Evolutionary conservation across 2,888 invertebrate species (phyloP).

Genomic region (Keiferia lycopersicella): DNA sequence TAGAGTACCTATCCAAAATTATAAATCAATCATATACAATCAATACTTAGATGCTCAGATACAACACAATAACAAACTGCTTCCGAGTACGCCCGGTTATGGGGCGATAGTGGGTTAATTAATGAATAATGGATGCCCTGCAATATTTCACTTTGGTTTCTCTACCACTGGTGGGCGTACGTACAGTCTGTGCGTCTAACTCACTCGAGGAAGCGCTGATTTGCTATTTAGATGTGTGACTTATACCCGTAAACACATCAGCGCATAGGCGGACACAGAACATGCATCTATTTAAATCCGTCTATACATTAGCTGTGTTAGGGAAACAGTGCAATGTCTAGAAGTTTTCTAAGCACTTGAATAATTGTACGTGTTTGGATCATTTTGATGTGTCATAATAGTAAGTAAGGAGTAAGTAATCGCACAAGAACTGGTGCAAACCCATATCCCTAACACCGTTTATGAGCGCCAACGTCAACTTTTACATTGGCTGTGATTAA

Average conservation of each 20-base stretch:
- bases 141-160: constrained; percentile 65
- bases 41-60: constrained; percentile 38
- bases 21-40: constrained; percentile 30
- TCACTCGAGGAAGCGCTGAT: constrained; percentile 45
- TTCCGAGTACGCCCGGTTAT: constrained; percentile 55
- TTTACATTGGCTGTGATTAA: constrained; percentile 56
- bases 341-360: too few species aligned
- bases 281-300: constrained; percentile 31
- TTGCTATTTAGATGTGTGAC: constrained; percentile 43
- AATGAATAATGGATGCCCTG: constrained; percentile 70
- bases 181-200: constrained; percentile 36
- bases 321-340: too few species aligned
- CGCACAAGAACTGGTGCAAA: too few species aligned
- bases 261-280: constrained; percentile 33
- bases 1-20: not conserved
- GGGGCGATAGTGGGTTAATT: constrained; percentile 66
- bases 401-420: too few species aligned
- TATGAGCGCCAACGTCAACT: constrained; percentile 44
- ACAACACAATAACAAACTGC: constrained; percentile 34
- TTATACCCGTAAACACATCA: constrained; percentile 35
- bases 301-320: constrained; percentile 20
- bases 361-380: too few species aligned
- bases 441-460: constrained; percentile 15
- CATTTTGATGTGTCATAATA: too few species aligned
- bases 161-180: constrained; percentile 33